A percentile compares a stretch with the other conserved stretches of the same genome.
Evolutionary conservation across 2,113 vertebrate genomes (phyloP).

Genomic region (Pipra filicauda): DNA sequence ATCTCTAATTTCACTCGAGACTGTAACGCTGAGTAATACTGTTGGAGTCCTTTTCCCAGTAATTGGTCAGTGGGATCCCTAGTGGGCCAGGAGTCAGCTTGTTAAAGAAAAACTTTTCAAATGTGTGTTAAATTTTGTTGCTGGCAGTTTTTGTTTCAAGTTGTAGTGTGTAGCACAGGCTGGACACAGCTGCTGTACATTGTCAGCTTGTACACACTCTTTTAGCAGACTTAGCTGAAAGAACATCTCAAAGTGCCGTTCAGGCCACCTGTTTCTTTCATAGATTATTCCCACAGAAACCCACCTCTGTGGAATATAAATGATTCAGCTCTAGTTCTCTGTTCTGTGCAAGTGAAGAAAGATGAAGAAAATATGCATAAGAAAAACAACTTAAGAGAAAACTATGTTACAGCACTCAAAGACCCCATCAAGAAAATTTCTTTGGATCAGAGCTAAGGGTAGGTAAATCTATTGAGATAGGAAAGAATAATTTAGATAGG

Average conservation of each 20-base stretch:
- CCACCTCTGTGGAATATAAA: background rate
- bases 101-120: constrained; percentile 2
- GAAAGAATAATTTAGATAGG: background rate
- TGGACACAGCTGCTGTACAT: constrained; percentile 4
- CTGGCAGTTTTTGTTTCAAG: background rate
- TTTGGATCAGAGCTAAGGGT: background rate
- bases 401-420: background rate
- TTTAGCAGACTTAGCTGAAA: constrained; percentile 28
- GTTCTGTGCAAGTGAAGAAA: background rate
- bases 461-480: background rate
- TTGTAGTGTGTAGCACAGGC: background rate
- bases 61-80: background rate
- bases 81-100: background rate
- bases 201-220: background rate
- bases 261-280: background rate
- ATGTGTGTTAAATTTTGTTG: background rate
- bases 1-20: background rate
- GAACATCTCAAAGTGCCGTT: background rate
- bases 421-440: background rate
- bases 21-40: background rate
- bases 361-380: background rate
- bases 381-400: background rate
- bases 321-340: background rate
- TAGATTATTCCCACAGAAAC: constrained; percentile 1
- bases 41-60: background rate